Evolutionary conservation across 2,113 vertebrate genomes (phyloP).

Genomic region (Rhinopomastus cyanomelas): DNA sequence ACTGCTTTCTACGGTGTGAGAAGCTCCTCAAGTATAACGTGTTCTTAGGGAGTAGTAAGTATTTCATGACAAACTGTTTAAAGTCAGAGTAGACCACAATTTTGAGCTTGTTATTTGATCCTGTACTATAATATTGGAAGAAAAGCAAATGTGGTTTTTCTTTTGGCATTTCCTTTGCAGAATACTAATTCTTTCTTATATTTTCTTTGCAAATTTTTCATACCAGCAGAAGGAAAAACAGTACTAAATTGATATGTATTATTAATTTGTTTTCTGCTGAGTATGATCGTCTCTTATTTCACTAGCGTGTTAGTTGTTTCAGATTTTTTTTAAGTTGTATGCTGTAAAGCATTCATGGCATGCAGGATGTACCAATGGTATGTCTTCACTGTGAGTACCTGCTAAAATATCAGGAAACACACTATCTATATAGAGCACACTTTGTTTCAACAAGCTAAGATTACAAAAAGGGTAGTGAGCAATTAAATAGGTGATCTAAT

Average conservation of each 20-base stretch:
- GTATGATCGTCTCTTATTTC: background rate
- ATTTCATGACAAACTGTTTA: background rate
- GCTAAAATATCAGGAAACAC: background rate
- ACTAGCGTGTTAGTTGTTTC: background rate
- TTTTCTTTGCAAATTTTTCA: background rate
- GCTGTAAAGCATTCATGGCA: background rate
- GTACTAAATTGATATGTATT: background rate
- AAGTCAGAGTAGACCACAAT: background rate
- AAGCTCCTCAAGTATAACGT: background rate
- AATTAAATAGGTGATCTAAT: background rate
- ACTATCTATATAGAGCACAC: background rate
- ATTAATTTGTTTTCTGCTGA: background rate
- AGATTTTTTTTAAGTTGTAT: background rate
- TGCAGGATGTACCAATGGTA: background rate
- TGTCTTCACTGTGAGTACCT: background rate
- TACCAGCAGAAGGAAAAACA: background rate
- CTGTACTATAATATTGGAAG: background rate
- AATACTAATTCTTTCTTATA: background rate
- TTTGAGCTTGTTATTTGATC: background rate
- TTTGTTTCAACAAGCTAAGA: background rate
- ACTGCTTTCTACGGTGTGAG: background rate
- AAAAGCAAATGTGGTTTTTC: background rate
- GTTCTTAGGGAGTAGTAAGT: background rate
- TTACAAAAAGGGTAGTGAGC: background rate
- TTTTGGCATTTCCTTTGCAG: background rate